Base-by-base conservation (phyloP, 1,140 invertebrate species). In the Lethrus apterus region DNA sequence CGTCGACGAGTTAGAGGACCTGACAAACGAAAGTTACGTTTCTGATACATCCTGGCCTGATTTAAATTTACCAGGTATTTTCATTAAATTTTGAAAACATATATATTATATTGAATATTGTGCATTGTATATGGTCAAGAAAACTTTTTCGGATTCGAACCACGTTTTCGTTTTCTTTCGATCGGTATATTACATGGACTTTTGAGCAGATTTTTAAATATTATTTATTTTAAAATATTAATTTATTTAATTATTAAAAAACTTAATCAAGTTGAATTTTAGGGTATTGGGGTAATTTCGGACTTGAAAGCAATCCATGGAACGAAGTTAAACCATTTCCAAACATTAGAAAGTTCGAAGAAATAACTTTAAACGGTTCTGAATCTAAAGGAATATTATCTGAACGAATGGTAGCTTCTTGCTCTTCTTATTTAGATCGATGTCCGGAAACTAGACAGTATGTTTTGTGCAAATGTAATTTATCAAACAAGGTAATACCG, bases 381-480 rank as follows among this genome's bases (percentile, higher is more conserved):
- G 49, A 50, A 46, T 7, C 15, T 24, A 8, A 42, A 20, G 56
- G 56, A 7, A 29, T 49, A 24, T 38, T 59, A 29, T 47, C 52
- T 15, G 46, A 55, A 33, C 14, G 47, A 7, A 49, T 59, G 8
- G 50, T 61, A 14, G 47, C 51, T 33, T 8, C 29, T 11, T 49
- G 46, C 44, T 50, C 54, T 19, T 57, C 55, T 1, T 57, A 49
- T 38, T 33, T 59, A 31, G 59, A 55, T 17, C 15, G 24, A 18
- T 53, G 42, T 20, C 58, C 58, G 7, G 36, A 46, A 31, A 36
- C 36, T 45, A 13, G 41, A 9, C 30, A 53, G 34, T 56, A 52
- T 42, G 56, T 50, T 13, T 43, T 57, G 24, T 52, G 46, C 18
- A 60, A 58, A 51, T 52, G 47, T 19, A 40, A 48, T 11, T 36